Percentiles rank a stretch among this genome's conserved stretches.
These are phyloP conservation scores for Hycleus cichorii DNA, from an alignment of 1,140 invertebrate genomes.

Conservation along the genomic window DNA sequence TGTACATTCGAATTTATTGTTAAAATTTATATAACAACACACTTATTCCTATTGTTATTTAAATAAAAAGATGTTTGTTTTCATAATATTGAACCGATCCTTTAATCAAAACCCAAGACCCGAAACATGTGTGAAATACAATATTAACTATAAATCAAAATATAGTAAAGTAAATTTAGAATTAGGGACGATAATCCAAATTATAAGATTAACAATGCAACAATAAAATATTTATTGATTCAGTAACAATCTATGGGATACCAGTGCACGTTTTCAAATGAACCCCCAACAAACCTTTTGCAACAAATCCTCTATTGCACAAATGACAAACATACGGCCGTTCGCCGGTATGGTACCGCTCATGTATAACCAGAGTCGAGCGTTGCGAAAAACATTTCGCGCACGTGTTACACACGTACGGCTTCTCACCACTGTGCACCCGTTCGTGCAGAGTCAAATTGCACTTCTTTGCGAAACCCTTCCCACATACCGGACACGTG, in stretches of 20 bases:
- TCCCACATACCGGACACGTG: slow-evolving; percentile 48
- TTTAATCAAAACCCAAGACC: too few species aligned
- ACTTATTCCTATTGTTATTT: too few species aligned
- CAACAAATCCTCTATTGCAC: slow-evolving; percentile 58
- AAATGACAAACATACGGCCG: slow-evolving; percentile 62
- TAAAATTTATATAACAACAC: too few species aligned
- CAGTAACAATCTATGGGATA: slow-evolving; percentile 2
- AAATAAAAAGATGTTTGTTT: too few species aligned
- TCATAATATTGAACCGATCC: too few species aligned
- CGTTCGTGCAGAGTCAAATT: slow-evolving; percentile 51
- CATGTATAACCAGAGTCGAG: slow-evolving; percentile 66
- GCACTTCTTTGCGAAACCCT: slow-evolving; percentile 54
- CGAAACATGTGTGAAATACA: too few species aligned
- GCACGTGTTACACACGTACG: slow-evolving; percentile 35
- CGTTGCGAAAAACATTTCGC: slow-evolving; percentile 52
- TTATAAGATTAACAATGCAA: too few species aligned
- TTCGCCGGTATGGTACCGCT: slow-evolving; percentile 67
- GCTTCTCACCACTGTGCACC: slow-evolving; percentile 42
- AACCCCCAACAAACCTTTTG: slow-evolving; percentile 50
- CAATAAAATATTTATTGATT: too few species aligned
- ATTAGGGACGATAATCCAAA: too few species aligned
- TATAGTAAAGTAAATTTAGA: too few species aligned
- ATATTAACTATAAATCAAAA: too few species aligned
- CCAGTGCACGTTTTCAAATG: slow-evolving; percentile 38
- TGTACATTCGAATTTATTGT: too few species aligned